phyloP scores from a whole-genome alignment of 2,113 vertebrate species.

The Tenrec ecaudatus region DNA sequence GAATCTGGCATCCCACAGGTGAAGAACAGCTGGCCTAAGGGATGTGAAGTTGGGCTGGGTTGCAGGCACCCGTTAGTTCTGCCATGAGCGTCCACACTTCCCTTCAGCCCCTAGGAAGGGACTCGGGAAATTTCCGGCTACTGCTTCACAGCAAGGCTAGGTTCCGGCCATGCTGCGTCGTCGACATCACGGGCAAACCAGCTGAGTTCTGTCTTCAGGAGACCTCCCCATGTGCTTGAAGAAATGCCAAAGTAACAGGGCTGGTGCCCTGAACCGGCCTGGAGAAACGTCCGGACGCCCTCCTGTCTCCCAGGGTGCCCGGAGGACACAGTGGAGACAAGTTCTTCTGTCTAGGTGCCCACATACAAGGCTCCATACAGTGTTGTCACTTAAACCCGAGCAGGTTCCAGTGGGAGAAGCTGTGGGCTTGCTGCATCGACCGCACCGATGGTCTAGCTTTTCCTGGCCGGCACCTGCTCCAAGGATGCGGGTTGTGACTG shows the following conservation, averaged over 20 bases:
- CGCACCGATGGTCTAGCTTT: neutral
- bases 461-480: neutral
- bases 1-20: too few species aligned
- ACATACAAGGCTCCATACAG: neutral
- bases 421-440: conserved; percentile 45
- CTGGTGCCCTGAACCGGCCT: neutral
- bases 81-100: neutral
- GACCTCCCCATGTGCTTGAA: neutral
- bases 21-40: too few species aligned
- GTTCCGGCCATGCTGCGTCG: too few species aligned
- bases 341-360: neutral
- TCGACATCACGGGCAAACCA: neutral
- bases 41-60: neutral
- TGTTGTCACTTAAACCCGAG: conserved; percentile 23
- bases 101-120: neutral
- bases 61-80: neutral
- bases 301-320: neutral
- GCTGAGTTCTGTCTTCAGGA: neutral
- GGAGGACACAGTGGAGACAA: neutral
- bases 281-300: neutral
- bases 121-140: neutral
- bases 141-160: neutral
- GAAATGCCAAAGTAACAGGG: neutral
- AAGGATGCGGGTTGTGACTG: neutral
- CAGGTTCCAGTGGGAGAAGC: conserved; percentile 71